These are phyloP conservation scores for Sebastiscus tertius DNA, from an alignment of 2,797 vertebrate species.

Conservation along the genomic window DNA sequence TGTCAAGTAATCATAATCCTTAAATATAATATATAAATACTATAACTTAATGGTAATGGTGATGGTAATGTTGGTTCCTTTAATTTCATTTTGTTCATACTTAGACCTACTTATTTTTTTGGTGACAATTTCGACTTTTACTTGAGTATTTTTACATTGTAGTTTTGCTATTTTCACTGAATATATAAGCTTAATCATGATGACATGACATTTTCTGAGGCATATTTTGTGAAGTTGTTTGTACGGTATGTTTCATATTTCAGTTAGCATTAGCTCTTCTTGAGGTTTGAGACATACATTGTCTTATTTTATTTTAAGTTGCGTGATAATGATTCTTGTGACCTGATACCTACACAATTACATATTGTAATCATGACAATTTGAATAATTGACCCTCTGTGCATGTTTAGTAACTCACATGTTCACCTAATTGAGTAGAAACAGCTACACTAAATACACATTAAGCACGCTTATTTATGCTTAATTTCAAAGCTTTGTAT, in stretches of 20 bases:
- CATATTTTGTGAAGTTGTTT: not conserved
- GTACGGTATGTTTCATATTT: not conserved
- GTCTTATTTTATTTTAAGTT: not conserved
- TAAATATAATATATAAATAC: too few relatives aligned
- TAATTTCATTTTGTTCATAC: too few relatives aligned
- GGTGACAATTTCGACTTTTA: not conserved
- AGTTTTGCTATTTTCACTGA: not conserved
- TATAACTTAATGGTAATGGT: too few relatives aligned
- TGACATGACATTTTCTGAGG: too few relatives aligned
- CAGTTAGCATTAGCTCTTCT: not conserved
- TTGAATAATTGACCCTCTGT: too few relatives aligned
- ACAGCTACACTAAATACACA: not conserved
- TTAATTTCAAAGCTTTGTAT: not conserved
- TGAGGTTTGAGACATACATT: too few relatives aligned
- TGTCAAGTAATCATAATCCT: too few relatives aligned
- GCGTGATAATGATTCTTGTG: not conserved
- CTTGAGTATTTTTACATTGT: not conserved
- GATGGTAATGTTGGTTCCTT: too few relatives aligned
- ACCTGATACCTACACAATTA: not conserved
- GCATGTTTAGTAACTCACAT: not conserved
- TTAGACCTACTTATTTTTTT: not conserved
- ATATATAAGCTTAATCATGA: too few relatives aligned
- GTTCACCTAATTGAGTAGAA: not conserved
- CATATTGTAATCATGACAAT: not conserved
- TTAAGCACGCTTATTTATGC: not conserved